Percentiles rank a stretch among this genome's conserved stretches.
Conservation (phyloP, 2,113 vertebrate species). For the Labeo rohita region DNA sequence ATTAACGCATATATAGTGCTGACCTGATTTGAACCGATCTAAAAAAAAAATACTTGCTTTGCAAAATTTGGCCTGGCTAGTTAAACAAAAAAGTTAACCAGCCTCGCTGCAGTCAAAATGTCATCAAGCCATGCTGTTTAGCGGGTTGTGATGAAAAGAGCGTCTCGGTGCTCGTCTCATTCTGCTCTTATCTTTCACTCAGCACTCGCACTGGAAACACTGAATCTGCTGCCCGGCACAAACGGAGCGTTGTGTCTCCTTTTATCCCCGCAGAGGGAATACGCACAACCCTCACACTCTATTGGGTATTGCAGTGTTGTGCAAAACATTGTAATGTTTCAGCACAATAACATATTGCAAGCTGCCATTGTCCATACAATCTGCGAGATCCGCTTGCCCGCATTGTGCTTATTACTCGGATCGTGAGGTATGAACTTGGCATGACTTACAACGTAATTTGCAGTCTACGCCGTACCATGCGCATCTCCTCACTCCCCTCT, state of each 20-base stretch:
- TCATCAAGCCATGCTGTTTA: background rate
- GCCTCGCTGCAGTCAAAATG: background rate
- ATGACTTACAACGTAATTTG: conserved; percentile 88
- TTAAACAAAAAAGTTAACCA: conserved; percentile 3
- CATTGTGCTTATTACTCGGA: conserved; percentile 87
- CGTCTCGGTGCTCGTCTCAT: conserved; percentile 4
- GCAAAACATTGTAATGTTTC: conserved; percentile 62
- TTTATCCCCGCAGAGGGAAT: conserved; percentile 90
- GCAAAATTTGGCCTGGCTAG: background rate
- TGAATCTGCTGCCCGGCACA: conserved; percentile 84
- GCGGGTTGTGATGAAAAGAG: conserved; percentile 7
- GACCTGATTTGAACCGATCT: background rate
- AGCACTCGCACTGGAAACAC: conserved; percentile 58
- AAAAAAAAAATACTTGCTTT: background rate
- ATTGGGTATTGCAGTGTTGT: conserved; percentile 82
- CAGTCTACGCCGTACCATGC: conserved; percentile 81
- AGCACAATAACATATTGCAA: conserved; percentile 80
- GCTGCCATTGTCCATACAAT: conserved; percentile 81
- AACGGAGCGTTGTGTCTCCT: conserved; percentile 83
- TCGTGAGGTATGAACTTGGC: conserved; percentile 78
- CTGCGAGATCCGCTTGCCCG: conserved; percentile 82
- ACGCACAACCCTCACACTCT: conserved; percentile 85
- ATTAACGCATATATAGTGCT: background rate
- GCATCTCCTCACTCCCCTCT: conserved; percentile 67
- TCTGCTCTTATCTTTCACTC: conserved; percentile 25